Evolutionary conservation across 2,113 vertebrate genomes (phyloP).

Genomic region (Polypterus senegalus): DNA sequence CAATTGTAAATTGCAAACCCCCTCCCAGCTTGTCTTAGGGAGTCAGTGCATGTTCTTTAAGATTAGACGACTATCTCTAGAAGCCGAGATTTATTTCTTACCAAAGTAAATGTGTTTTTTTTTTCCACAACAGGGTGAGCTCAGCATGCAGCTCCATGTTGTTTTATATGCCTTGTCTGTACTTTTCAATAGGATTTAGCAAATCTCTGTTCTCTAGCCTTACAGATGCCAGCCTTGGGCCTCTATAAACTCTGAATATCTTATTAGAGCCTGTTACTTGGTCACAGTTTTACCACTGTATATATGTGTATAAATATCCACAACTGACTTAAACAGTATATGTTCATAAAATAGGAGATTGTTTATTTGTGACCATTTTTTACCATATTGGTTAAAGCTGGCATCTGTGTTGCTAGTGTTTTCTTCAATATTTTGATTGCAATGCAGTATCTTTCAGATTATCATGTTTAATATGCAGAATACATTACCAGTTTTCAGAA

Average conservation of each 20-base stretch:
- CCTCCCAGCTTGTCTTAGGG: conserved; percentile 28
- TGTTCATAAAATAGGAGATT: no score
- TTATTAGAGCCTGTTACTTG: no score
- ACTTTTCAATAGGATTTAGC: neutral
- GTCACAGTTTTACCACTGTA: no score
- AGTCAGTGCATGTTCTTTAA: conserved; percentile 49
- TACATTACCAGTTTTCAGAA: no score
- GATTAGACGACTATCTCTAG: conserved; percentile 28
- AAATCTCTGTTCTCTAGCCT: neutral
- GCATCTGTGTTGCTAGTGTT: neutral
- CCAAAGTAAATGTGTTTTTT: conserved; percentile 31
- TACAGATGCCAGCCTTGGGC: conserved; percentile 2
- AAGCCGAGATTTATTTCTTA: conserved; percentile 17
- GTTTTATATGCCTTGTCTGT: conserved; percentile 3
- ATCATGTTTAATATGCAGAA: no score
- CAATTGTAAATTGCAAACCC: conserved; percentile 39
- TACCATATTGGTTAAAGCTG: neutral
- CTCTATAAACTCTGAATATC: no score
- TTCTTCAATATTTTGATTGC: neutral
- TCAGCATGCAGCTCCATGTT: conserved; percentile 52
- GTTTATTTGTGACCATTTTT: no score
- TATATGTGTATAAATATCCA: no score
- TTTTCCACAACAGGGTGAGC: conserved; percentile 30
- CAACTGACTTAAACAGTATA: no score
- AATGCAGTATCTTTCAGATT: neutral